Evolutionary conservation across 2,888 invertebrate genomes (phyloP).

Genomic region (Ctenicera cuprea): DNA sequence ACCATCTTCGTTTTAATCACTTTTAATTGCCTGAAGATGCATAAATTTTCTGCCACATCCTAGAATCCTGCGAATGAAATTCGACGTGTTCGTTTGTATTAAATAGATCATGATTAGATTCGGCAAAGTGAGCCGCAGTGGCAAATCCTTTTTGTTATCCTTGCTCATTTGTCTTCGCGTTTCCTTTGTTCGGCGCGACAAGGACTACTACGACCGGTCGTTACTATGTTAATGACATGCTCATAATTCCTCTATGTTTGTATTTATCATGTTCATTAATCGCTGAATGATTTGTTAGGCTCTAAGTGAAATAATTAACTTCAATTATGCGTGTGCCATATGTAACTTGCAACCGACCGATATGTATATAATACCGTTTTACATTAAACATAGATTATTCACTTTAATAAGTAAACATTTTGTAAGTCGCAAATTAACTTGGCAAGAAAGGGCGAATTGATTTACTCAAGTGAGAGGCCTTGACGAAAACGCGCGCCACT

Average conservation of each 20-base stretch:
- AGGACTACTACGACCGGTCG: slow-evolving; percentile 40
- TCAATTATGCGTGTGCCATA: slow-evolving; percentile 40
- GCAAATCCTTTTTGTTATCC: slow-evolving; percentile 42
- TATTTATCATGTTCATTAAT: slow-evolving; percentile 52
- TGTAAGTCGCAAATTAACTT: background rate
- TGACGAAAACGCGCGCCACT: background rate
- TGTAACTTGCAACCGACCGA: slow-evolving; percentile 28
- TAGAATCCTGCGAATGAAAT: too few relatives aligned
- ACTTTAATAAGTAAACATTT: slow-evolving; percentile 1
- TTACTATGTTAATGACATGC: slow-evolving; percentile 45
- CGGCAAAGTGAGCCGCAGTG: slow-evolving; percentile 15
- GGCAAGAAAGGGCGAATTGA: slow-evolving; percentile 18
- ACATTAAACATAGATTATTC: slow-evolving; percentile 20
- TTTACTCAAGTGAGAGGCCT: slow-evolving; percentile 17
- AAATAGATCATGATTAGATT: slow-evolving; percentile 19
- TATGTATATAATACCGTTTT: slow-evolving; percentile 18
- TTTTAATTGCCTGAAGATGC: slow-evolving; percentile 24
- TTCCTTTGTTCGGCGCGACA: slow-evolving; percentile 47
- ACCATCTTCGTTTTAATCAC: slow-evolving; percentile 41
- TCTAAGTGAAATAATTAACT: slow-evolving; percentile 47
- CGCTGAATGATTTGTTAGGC: slow-evolving; percentile 52
- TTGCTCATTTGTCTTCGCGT: slow-evolving; percentile 42
- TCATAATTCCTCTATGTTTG: slow-evolving; percentile 47
- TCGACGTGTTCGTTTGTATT: too few relatives aligned
- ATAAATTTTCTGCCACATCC: background rate